These are phyloP conservation scores for Neodontobutis hainanensis DNA, from an alignment of 2,113 vertebrate genomes.

Conservation along the genomic window DNA sequence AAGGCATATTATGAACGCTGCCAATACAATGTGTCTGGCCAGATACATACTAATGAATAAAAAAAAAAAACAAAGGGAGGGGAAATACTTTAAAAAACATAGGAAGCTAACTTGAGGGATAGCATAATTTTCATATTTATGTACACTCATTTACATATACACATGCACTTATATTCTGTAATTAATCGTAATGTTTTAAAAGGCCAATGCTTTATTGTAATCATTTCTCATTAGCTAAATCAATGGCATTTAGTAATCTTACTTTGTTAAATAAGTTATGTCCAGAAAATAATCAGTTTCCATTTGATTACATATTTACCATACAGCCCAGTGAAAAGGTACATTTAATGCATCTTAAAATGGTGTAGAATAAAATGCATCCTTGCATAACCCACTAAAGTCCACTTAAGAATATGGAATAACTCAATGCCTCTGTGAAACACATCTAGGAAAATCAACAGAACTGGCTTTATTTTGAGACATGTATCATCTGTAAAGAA, in stretches of 20 bases:
- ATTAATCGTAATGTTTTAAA: not conserved
- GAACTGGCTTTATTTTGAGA: too few relatives aligned
- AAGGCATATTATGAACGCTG: conserved; percentile 19
- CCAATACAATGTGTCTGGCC: conserved; percentile 41
- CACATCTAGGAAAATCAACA: too few relatives aligned
- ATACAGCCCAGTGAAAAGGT: not conserved
- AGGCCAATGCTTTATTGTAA: not conserved
- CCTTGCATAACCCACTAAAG: too few relatives aligned
- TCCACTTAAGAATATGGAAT: too few relatives aligned
- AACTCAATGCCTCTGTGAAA: too few relatives aligned
- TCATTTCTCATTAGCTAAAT: not conserved
- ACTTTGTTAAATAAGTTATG: not conserved
- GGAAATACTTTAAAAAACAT: not conserved
- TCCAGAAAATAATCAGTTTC: not conserved
- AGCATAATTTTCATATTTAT: conserved; percentile 9
- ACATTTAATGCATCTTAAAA: too few relatives aligned
- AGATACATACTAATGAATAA: conserved; percentile 37
- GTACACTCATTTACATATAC: not conserved
- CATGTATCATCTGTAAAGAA: too few relatives aligned
- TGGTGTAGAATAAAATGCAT: too few relatives aligned
- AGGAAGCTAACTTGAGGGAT: not conserved
- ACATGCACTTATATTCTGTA: not conserved
- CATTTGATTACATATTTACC: not conserved
- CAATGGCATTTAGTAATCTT: conserved; percentile 4
- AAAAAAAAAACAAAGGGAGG: not conserved